Base-by-base conservation (phyloP, 92 coral and sea anemone species). In the Bergia puertoricense region DNA sequence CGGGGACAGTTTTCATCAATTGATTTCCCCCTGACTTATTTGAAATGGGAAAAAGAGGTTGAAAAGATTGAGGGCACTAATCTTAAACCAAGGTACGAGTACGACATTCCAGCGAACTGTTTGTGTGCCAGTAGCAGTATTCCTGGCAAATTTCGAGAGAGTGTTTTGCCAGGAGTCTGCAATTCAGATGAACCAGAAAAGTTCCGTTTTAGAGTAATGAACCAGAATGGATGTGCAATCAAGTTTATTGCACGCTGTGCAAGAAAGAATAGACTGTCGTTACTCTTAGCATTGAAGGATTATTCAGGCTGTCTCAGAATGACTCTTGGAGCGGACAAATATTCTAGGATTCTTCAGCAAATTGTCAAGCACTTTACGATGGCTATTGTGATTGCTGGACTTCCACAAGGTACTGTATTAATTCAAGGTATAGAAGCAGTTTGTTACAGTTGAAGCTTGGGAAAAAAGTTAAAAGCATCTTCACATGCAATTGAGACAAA, bases 191-290 rank as follows among this genome's bases (percentile, higher is more conserved):
- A 82, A 10, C 86, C 86, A 20, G 62, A 67, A 67, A 23, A 66
- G n/a, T 82, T 38, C 37, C 15, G 9, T 42, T 82, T 67, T 44
- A 67, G 86, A 67, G 86, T 82, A 39, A 48, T 82, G 13, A 82
- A 82, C 86, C 75, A 22, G 48, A 82, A 82, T 67, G 86, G 86
- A n/a, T 82, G 86, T 82, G 86, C 86, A 30, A 82, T 82, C 41
- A 82, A 67, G 76, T 44, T 9, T 11, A 30, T 82, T 22, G 76
- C 46, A n/a, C 11, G 38, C 22, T n/a, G 23, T 20, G 41, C 73
- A 8, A 71, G 86, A 20, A 42, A 23, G 23, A 23, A 82, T 20
- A 82, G 57, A 46, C 8, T 82, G 43, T 43, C 86, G 20, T n/a
- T 82, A 71, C 40, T 66, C 5, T 5, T 82, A 8, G 86, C 86